Evolutionary conservation across 2,113 vertebrate species (phyloP), one percentile per base, ranked within the genome.

Genomic region (Sciurus niger): DNA sequence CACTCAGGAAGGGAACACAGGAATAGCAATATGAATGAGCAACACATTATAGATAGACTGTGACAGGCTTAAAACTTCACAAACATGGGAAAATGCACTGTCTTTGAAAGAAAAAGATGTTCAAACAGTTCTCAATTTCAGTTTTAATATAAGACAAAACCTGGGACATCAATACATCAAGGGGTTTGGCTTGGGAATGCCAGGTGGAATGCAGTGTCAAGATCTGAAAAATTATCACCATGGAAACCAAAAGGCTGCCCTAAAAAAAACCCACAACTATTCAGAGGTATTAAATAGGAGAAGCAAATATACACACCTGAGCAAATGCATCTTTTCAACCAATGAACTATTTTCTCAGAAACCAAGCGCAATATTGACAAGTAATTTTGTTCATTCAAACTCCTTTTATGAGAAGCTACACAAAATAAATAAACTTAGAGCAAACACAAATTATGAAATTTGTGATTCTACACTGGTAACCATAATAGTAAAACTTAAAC

Each of bases 211-310:
- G 48, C 28, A 60, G 34, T 93, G 25, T 89, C 70, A 94, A 48
- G 60, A 88, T 53, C 34, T 53, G 55, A 92, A 91, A 95, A 95
- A 84, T 17, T 32, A 74, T 85, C 68, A 95, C 84, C 82, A 93
- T 74, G 84, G 93, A 97, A 96, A 97, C 78, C 24, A 76, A 92
- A 91, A 95, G 46, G 34, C 76, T 72, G 12, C 22, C 74, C 6
- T 77, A 40, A 17, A 25, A 37, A 92, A 46, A 72, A 13, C 40
- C 12, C 4, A 51, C 24, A 53, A 58, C 16, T 72, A 88, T 67
- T 83, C n/a, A 55, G 4, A 72, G 22, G 2, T 83, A 82, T 43
- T 90, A 83, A 96, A 87, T 37, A 96, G 46, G 48, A 94, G 89
- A 90, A 90, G 70, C 88, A 16, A 76, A 94, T 40, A 65, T 58